Base-by-base conservation (phyloP, 2,888 invertebrate genomes). In the Lasiommata megera region DNA sequence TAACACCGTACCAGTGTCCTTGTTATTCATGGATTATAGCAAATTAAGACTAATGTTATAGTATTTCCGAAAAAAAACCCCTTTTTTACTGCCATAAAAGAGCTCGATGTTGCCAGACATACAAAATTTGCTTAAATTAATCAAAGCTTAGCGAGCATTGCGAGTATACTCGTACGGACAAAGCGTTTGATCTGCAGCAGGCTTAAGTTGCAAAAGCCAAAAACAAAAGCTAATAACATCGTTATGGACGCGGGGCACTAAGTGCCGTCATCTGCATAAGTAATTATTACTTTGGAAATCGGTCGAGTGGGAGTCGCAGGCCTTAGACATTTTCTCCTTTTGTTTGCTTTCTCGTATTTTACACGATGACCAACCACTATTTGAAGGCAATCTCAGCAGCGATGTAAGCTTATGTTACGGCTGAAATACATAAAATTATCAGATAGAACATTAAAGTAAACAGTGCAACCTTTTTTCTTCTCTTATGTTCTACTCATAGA, bases 241-340 rank as follows among this genome's bases (percentile, higher is more conserved):
- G 66, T 72, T 70, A 70, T 58, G 62, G 62, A 61, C 57, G 57
- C 54, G 68, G 67, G 56, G 67, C 62, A 66, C 61, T 65, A 70
- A 73, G 71, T 66, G 68, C 64, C 70, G 67, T 66, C 73, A 71
- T 77, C 74, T 75, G 72, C 78, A 77, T 77, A 76, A 77, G 73
- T 77, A 74, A 77, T 77, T 76, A 70, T 72, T 67, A 67, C 60
- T 51, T 54, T 54, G 41, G 43, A 56, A 48, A 61, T 55, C 37
- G 48, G 48, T 14, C 34, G 9, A 36, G 48, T 48, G 14, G 37
- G 36, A 48, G 18, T 12, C 48, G 18, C 11, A 23, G 36, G 23
- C 37, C 17, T 47, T 37, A 11, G 6, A 29, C 11, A 31, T 31
- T 46, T 46, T 16, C 6, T 18, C 12, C 17, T 17, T 34, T 47